These are phyloP conservation scores for Labeo catla DNA, from an alignment of 2,113 vertebrate genomes.

Conservation along the genomic window DNA sequence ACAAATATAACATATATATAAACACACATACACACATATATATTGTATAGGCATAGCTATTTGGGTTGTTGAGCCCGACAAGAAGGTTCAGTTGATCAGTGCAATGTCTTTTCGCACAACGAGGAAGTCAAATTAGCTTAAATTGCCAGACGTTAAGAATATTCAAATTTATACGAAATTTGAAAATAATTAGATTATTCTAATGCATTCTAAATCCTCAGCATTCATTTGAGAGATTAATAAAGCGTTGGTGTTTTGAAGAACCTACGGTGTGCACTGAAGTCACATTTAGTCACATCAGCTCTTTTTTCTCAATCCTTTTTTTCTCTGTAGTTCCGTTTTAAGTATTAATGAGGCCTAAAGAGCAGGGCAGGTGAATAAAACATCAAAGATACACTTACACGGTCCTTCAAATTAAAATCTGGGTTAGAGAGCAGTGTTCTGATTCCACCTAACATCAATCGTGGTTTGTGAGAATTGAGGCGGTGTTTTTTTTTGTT, in stretches of 20 bases:
- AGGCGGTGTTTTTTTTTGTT: background rate
- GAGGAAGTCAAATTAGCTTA: background rate
- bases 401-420: conserved; percentile 47
- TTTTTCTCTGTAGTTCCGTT: conserved; percentile 32
- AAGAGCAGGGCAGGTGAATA: conserved; percentile 51
- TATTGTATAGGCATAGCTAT: background rate
- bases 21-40: background rate
- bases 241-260: background rate
- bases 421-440: conserved; percentile 23
- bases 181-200: background rate
- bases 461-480: conserved; percentile 17
- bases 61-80: background rate
- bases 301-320: conserved; percentile 21
- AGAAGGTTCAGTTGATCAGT: background rate
- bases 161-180: background rate
- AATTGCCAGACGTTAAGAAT: background rate
- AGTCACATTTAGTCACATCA: conserved; percentile 14
- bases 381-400: conserved; percentile 56
- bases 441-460: conserved; percentile 49
- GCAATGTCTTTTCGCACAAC: background rate
- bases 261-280: conserved; percentile 4
- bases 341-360: conserved; percentile 53
- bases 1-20: background rate
- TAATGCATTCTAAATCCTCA: background rate
- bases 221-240: conserved; percentile 27